Evolutionary conservation across 2,888 invertebrate species (phyloP).

Genomic region (Chalcosyrphus nemorum): DNA sequence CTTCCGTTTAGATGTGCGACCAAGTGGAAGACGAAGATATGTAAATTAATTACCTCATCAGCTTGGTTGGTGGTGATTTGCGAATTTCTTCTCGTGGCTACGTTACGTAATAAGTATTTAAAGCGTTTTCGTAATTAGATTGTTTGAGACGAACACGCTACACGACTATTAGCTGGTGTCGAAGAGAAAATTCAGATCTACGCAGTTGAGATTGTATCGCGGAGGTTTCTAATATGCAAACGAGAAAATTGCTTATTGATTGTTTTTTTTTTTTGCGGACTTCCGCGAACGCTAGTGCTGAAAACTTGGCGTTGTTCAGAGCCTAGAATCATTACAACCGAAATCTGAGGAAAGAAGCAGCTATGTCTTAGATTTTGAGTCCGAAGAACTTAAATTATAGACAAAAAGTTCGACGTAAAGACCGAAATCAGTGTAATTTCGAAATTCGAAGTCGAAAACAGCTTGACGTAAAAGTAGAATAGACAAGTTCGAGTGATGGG

Average conservation of each 20-base stretch:
- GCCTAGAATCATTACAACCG: no score
- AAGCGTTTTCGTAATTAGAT: conserved; percentile 31
- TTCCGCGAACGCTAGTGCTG: no score
- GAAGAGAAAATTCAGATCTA: neutral
- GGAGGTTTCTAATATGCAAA: neutral
- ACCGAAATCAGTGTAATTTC: no score
- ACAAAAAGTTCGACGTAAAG: no score
- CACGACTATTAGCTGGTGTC: neutral
- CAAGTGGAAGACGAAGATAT: conserved; percentile 29
- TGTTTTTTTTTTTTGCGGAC: no score
- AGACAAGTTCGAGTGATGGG: no score
- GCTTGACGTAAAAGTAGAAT: no score
- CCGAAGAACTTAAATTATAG: no score
- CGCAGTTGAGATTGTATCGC: neutral
- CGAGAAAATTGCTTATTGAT: neutral
- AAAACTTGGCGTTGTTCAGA: no score
- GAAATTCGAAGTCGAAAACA: no score
- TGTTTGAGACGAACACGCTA: neutral
- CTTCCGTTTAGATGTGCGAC: conserved; percentile 26
- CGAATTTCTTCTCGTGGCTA: conserved; percentile 36
- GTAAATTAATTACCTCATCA: conserved; percentile 63
- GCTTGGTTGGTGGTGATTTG: conserved; percentile 15
- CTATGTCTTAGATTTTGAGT: no score
- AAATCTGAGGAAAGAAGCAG: no score
- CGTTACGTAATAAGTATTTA: conserved; percentile 24